These are phyloP conservation scores for Ctenopoma multispine DNA, from an alignment of 2,797 vertebrate species.

Conservation along the genomic window DNA sequence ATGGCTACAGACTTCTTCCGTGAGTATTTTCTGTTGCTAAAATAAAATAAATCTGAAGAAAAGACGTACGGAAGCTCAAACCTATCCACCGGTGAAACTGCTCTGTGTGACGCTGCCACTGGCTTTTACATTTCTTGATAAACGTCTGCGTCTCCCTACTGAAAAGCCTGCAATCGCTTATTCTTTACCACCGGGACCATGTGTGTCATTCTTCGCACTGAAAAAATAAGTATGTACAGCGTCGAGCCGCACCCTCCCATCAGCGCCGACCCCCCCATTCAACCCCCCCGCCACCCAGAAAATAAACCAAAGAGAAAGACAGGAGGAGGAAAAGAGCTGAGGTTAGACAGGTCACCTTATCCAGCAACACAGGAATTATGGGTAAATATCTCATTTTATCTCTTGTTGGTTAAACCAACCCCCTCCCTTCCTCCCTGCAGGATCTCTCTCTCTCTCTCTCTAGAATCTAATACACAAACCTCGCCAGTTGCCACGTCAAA, in stretches of 20 bases:
- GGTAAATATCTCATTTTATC: slow-evolving; percentile 66
- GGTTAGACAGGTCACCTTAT: slow-evolving; percentile 75
- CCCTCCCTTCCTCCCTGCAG: slow-evolving; percentile 28
- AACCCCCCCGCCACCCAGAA: slow-evolving; percentile 29
- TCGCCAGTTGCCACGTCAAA: slow-evolving; percentile 45
- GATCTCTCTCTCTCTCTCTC: slow-evolving; percentile 59
- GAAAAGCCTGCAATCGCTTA: slow-evolving; percentile 47
- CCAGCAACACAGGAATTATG: slow-evolving; percentile 75
- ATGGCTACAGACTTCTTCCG: slow-evolving; percentile 8
- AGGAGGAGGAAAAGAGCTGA: slow-evolving; percentile 63
- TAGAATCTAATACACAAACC: slow-evolving; percentile 74
- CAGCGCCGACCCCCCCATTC: slow-evolving; percentile 17
- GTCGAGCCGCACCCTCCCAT: slow-evolving; percentile 53
- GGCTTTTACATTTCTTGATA: slow-evolving; percentile 43
- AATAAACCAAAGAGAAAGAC: slow-evolving; percentile 30
- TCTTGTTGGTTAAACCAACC: slow-evolving; percentile 37
- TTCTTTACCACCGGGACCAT: slow-evolving; percentile 46
- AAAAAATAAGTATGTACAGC: slow-evolving; percentile 86
- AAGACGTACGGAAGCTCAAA: slow-evolving; percentile 62
- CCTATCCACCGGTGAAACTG: slow-evolving; percentile 71
- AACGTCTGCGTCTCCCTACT: slow-evolving; percentile 46
- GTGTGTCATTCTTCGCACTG: slow-evolving; percentile 68
- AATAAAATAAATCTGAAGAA: slow-evolving; percentile 24
- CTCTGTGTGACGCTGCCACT: slow-evolving; percentile 22
- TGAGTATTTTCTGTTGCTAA: slow-evolving; percentile 14